These are phyloP conservation scores for Rana temporaria DNA, from an alignment of 2,113 vertebrate genomes.

Conservation along the genomic window DNA sequence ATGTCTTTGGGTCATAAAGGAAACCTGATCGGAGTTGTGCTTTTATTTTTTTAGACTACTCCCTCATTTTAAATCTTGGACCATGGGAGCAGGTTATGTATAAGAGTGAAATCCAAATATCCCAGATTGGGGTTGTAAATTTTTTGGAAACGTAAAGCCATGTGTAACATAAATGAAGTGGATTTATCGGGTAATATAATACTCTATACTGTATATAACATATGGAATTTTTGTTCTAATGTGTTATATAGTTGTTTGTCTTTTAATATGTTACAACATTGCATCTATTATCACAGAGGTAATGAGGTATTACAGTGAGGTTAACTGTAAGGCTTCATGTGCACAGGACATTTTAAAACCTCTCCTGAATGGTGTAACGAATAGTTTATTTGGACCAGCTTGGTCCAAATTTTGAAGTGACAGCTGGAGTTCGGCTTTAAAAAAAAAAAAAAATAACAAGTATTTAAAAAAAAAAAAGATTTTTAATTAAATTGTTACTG, in stretches of 20 bases:
- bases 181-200: constrained; percentile 46
- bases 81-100: constrained; percentile 30
- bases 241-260: constrained; percentile 28
- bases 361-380: too few species aligned
- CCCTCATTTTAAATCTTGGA: constrained; percentile 48
- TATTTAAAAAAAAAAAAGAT: too few species aligned
- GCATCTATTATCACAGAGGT: background rate
- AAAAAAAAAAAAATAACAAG: too few species aligned
- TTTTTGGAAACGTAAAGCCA: constrained; percentile 40
- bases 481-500: too few species aligned
- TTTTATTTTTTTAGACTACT: constrained; percentile 18
- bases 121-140: constrained; percentile 37
- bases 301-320: background rate
- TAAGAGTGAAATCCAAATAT: constrained; percentile 13
- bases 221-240: constrained; percentile 4
- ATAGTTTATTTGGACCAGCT: too few species aligned
- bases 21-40: constrained; percentile 10
- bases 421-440: too few species aligned
- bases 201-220: constrained; percentile 10
- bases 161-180: constrained; percentile 25
- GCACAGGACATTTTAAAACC: too few species aligned
- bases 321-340: too few species aligned
- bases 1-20: constrained; percentile 44
- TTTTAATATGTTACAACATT: constrained; percentile 3
- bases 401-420: too few species aligned